Conservation (phyloP, 2,797 vertebrate species). For the Sebastiscus albofasciatus region DNA sequence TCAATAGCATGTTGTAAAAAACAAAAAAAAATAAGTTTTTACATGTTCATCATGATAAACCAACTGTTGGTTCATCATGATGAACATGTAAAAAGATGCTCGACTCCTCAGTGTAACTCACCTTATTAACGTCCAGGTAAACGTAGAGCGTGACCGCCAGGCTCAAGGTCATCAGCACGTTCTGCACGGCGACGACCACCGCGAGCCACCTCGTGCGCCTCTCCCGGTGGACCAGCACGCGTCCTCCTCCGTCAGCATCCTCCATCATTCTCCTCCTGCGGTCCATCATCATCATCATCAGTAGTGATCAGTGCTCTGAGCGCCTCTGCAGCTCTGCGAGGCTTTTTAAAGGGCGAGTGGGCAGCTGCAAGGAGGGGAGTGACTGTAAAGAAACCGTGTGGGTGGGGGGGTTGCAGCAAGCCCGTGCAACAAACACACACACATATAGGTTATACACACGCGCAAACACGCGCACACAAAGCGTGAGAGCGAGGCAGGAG, state of each 20-base stretch:
- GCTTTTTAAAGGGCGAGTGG: conserved; percentile 35
- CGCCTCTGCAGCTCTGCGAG: background rate
- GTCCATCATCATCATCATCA: too few species aligned
- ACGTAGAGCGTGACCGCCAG: conserved; percentile 33
- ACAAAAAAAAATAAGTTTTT: background rate
- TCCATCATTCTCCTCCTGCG: too few species aligned
- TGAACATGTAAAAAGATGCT: background rate
- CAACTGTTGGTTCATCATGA: background rate
- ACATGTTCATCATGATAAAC: background rate
- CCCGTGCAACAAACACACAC: background rate
- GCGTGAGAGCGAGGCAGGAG: background rate
- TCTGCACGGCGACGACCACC: conserved; percentile 53
- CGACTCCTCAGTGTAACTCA: conserved; percentile 26
- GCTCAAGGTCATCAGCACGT: conserved; percentile 53
- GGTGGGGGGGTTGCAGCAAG: conserved; percentile 16
- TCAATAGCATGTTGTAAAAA: too few species aligned
- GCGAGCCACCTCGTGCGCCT: conserved; percentile 17
- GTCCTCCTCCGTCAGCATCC: conserved; percentile 7
- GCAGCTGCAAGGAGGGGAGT: conserved; percentile 42
- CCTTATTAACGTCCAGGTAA: conserved; percentile 16
- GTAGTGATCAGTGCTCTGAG: conserved; percentile 13
- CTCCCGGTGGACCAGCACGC: background rate
- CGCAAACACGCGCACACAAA: background rate
- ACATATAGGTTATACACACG: background rate
- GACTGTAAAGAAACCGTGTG: conserved; percentile 54